Conservation (phyloP, 2,888 invertebrate species). For the Syrista parreyssii region DNA sequence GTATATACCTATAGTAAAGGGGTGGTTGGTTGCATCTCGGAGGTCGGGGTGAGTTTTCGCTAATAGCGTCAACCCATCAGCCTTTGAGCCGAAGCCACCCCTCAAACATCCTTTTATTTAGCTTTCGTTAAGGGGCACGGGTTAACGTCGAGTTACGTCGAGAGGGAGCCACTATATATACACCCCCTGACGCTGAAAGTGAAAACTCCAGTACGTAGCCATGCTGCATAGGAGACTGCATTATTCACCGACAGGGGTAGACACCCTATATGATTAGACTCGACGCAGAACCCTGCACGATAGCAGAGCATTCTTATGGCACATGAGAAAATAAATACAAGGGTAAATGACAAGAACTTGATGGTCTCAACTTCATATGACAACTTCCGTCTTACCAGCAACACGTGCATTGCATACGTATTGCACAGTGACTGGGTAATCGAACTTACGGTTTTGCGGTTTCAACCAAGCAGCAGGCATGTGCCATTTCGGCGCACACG, state of each 20-base stretch:
- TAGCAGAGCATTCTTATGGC: not conserved
- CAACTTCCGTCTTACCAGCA: not conserved
- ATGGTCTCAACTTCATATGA: not conserved
- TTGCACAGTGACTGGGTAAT: not conserved
- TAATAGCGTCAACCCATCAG: conserved; percentile 54
- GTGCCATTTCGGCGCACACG: not conserved
- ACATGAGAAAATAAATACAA: not conserved
- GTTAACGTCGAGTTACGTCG: not conserved
- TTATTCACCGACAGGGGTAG: not conserved
- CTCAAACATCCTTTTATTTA: conserved; percentile 54
- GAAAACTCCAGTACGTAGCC: not conserved
- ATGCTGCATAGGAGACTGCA: not conserved
- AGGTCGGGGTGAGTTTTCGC: conserved; percentile 37
- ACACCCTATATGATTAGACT: not conserved
- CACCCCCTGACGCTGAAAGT: not conserved
- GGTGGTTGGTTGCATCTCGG: not conserved
- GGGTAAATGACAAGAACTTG: not conserved
- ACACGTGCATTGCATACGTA: not conserved
- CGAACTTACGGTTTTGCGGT: conserved; percentile 23
- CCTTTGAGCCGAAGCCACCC: conserved; percentile 51
- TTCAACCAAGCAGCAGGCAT: conserved; percentile 5
- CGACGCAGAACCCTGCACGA: not conserved
- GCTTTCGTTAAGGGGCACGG: conserved; percentile 40
- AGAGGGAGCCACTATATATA: not conserved
- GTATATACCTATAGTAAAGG: not conserved